Conservation (phyloP, 2,113 vertebrate genomes). For the Pangasianodon hypophthalmus region DNA sequence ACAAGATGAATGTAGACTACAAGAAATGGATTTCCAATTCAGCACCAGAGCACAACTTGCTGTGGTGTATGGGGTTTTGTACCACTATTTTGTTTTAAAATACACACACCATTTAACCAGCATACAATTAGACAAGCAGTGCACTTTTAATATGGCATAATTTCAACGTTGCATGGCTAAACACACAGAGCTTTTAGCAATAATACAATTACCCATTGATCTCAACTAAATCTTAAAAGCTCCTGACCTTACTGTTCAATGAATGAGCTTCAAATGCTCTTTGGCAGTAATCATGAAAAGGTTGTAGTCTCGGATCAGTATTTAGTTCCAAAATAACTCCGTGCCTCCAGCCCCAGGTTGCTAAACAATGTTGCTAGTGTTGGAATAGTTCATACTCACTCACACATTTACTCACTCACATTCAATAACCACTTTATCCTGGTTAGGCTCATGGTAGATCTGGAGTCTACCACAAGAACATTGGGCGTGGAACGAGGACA, state of each 20-base stretch:
- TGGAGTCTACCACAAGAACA: background rate
- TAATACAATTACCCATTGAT: background rate
- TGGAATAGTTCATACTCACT: background rate
- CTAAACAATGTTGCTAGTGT: conserved; percentile 14
- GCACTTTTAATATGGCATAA: background rate
- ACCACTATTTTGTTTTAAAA: background rate
- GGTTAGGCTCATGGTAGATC: background rate
- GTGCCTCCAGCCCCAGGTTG: background rate
- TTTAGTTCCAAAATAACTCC: conserved; percentile 5
- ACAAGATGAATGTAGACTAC: background rate
- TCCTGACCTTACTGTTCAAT: background rate
- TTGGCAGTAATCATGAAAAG: background rate
- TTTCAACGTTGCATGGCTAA: background rate
- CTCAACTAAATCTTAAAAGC: background rate
- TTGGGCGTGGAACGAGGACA: too few species aligned
- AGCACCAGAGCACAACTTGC: background rate
- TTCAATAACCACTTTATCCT: background rate
- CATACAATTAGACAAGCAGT: background rate
- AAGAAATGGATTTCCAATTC: background rate
- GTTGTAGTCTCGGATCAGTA: background rate
- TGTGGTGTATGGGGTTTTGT: background rate
- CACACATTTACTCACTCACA: background rate
- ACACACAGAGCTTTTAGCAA: background rate
- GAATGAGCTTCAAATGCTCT: background rate
- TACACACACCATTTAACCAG: background rate